Percentiles rank a stretch among this genome's conserved stretches.
phyloP scores from a whole-genome alignment of 2,888 invertebrate species.

The Cataglyphis livida region DNA sequence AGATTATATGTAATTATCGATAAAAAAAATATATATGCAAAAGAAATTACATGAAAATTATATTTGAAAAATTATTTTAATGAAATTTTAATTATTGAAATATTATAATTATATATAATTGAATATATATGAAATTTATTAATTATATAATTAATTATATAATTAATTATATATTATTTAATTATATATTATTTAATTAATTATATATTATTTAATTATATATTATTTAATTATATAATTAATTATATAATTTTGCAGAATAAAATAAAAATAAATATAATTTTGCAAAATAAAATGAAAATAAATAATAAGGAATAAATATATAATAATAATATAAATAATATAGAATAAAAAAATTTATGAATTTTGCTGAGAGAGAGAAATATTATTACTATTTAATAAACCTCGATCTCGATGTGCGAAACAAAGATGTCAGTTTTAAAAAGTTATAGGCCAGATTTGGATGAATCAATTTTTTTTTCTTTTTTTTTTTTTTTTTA shows the following conservation, averaged over 20 bases:
- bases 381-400: neutral
- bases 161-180: too few species aligned
- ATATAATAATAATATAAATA: neutral
- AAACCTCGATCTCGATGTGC: neutral
- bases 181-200: too few species aligned
- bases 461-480: slow-evolving; percentile 15
- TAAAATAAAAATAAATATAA: neutral
- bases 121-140: too few species aligned
- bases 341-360: neutral
- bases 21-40: neutral
- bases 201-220: too few species aligned
- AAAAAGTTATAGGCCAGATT: neutral
- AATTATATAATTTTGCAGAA: too few species aligned
- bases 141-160: too few species aligned
- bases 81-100: too few species aligned
- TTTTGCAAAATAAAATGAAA: neutral
- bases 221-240: too few species aligned
- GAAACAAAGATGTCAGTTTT: neutral
- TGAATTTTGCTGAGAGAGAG: neutral
- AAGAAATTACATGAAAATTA: neutral
- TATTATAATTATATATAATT: neutral
- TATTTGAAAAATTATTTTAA: neutral
- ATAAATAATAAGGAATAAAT: neutral
- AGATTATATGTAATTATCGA: neutral
- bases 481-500: neutral